phyloP scores from a whole-genome alignment of 1,140 invertebrate genomes.

The Lordiphosa collinella region DNA sequence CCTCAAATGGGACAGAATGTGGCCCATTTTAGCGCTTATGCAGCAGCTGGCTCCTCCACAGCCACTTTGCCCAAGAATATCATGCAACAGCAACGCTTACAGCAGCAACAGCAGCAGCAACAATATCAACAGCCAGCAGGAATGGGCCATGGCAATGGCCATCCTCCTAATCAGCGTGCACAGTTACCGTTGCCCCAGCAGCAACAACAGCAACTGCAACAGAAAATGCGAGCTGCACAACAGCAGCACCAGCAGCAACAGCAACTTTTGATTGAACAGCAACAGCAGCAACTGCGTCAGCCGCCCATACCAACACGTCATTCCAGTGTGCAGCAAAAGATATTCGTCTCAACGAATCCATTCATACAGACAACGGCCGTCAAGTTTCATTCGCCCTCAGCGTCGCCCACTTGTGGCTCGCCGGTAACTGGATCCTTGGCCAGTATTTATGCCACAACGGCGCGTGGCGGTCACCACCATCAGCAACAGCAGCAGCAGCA shows the following conservation, averaged over 20 bases:
- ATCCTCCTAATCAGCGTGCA: conserved; percentile 54
- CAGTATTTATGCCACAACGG: conserved; percentile 67
- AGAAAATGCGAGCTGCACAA: conserved; percentile 34
- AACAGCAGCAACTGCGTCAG: conserved; percentile 61
- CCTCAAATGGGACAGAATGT: conserved; percentile 41
- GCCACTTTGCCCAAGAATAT: conserved; percentile 69
- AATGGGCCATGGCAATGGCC: conserved; percentile 46
- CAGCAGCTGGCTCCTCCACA: conserved; percentile 56
- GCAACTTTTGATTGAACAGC: conserved; percentile 37
- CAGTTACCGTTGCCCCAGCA: conserved; percentile 69
- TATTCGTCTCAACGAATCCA: conserved; percentile 79
- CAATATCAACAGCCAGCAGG: conserved; percentile 72
- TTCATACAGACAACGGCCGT: conserved; percentile 78
- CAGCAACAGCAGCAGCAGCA: conserved; percentile 38
- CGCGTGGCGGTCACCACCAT: conserved; percentile 36
- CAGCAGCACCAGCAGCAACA: too few species aligned
- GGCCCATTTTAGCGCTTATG: conserved; percentile 45
- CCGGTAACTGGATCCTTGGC: conserved; percentile 46
- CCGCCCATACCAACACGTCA: conserved; percentile 73
- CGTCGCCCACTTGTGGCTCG: conserved; percentile 69
- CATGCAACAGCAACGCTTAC: conserved; percentile 62
- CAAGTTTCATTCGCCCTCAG: conserved; percentile 71
- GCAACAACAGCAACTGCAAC: conserved; percentile 35
- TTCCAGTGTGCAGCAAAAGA: conserved; percentile 79
- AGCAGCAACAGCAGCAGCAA: conserved; percentile 56